Percentiles rank a stretch among this genome's conserved stretches.
Evolutionary conservation across 2,113 vertebrate species (phyloP).

Genomic region (Pygoscelis adeliae): DNA sequence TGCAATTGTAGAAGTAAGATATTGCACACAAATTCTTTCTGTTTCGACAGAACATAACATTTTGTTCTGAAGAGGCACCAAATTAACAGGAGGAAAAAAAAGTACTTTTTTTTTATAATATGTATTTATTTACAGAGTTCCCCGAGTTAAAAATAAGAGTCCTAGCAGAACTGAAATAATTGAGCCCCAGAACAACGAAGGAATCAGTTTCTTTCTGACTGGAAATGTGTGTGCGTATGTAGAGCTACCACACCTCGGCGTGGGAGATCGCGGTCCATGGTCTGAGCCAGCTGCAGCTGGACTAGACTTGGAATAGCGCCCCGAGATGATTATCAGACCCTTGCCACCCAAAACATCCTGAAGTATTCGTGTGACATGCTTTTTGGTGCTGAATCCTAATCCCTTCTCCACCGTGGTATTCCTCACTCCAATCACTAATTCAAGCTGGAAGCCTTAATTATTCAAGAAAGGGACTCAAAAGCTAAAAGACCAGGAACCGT

Average conservation of each 20-base stretch:
- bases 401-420: background rate
- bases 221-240: background rate
- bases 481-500: background rate
- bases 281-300: background rate
- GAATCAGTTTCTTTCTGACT: background rate
- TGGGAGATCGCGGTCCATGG: background rate
- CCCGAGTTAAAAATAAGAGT: background rate
- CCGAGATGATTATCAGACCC: background rate
- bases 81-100: background rate
- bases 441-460: background rate
- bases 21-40: background rate
- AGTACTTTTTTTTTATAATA: background rate
- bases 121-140: background rate
- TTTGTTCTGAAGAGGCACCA: constrained; percentile 25
- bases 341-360: background rate
- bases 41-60: background rate
- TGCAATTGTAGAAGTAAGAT: constrained; percentile 1
- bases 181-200: background rate
- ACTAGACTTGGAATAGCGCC: background rate
- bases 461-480: background rate
- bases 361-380: background rate
- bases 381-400: background rate
- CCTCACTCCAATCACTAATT: background rate
- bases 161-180: background rate
- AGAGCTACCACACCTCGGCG: background rate